phyloP scores from a whole-genome alignment of 2,797 vertebrate species.

The Cynodonichthys magdalenae region DNA sequence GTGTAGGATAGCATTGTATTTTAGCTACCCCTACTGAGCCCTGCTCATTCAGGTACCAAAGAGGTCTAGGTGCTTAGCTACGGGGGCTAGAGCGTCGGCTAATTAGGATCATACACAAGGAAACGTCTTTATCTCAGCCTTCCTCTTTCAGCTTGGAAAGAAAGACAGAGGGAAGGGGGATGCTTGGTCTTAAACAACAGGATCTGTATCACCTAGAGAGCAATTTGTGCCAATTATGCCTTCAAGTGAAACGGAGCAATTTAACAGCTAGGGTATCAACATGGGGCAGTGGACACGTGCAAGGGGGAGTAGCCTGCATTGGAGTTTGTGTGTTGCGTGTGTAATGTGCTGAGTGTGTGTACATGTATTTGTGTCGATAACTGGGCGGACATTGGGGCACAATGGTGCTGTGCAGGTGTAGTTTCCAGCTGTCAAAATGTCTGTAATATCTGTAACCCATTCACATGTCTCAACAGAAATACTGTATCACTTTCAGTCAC shows the following conservation, averaged over 20 bases:
- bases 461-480: conserved; percentile 51
- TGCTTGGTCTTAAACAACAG: conserved; percentile 85
- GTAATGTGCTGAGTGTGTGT: conserved; percentile 45
- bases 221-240: conserved; percentile 87
- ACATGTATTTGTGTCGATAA: conserved; percentile 42
- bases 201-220: conserved; percentile 86
- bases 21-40: conserved; percentile 76
- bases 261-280: conserved; percentile 85
- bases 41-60: conserved; percentile 79
- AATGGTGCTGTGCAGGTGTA: conserved; percentile 81
- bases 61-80: conserved; percentile 80
- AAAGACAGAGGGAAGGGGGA: conserved; percentile 70
- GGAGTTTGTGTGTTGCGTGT: conserved; percentile 63
- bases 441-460: conserved; percentile 66
- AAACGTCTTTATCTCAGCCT: conserved; percentile 73
- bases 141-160: conserved; percentile 67
- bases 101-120: conserved; percentile 78
- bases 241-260: conserved; percentile 84
- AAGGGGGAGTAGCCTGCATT: conserved; percentile 75
- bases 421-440: conserved; percentile 82
- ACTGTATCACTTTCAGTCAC: conserved; percentile 37
- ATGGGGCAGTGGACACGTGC: conserved; percentile 83
- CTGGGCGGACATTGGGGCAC: conserved; percentile 60
- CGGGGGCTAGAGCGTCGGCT: conserved; percentile 76
- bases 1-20: conserved; percentile 71